phyloP scores from a whole-genome alignment of 2,888 invertebrate species.

The Scaptodrosophila latifasciaeformis region DNA sequence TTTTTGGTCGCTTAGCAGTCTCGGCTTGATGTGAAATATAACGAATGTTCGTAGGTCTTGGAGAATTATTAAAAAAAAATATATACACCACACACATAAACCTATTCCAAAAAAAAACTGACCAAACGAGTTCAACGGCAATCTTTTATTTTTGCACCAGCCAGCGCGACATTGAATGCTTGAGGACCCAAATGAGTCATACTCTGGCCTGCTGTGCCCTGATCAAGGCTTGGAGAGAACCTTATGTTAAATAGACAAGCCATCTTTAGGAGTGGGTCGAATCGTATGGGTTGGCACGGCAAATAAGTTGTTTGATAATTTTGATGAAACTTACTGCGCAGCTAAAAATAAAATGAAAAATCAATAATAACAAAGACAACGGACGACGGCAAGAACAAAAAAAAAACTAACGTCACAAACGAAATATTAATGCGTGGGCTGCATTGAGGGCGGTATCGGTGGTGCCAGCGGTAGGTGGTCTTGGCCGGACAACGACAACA shows the following conservation, averaged over 20 bases:
- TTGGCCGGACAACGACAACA: constrained; percentile 51
- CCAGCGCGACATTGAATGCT: constrained; percentile 36
- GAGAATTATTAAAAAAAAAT: constrained; percentile 1
- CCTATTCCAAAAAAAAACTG: constrained; percentile 33
- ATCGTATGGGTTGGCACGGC: too few relatives aligned
- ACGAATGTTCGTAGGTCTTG: constrained; percentile 34
- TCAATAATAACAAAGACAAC: constrained; percentile 42
- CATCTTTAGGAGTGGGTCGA: too few relatives aligned
- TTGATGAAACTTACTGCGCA: constrained; percentile 42
- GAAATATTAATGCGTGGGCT: constrained; percentile 53
- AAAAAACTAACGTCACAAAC: constrained; percentile 48
- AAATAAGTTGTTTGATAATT: not conserved
- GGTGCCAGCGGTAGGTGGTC: not conserved
- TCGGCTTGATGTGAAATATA: constrained; percentile 47
- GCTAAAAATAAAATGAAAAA: constrained; percentile 59
- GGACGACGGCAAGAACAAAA: constrained; percentile 3
- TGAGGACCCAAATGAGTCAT: constrained; percentile 38
- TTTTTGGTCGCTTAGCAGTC: constrained; percentile 47
- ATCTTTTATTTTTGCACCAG: constrained; percentile 13
- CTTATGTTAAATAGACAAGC: not conserved
- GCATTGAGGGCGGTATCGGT: constrained; percentile 8
- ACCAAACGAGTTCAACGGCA: constrained; percentile 48
- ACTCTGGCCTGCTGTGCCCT: constrained; percentile 29
- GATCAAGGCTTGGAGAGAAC: not conserved
- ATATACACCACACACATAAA: constrained; percentile 12